Conservation (phyloP, 2,113 vertebrate genomes). For the Anguilla japonica region DNA sequence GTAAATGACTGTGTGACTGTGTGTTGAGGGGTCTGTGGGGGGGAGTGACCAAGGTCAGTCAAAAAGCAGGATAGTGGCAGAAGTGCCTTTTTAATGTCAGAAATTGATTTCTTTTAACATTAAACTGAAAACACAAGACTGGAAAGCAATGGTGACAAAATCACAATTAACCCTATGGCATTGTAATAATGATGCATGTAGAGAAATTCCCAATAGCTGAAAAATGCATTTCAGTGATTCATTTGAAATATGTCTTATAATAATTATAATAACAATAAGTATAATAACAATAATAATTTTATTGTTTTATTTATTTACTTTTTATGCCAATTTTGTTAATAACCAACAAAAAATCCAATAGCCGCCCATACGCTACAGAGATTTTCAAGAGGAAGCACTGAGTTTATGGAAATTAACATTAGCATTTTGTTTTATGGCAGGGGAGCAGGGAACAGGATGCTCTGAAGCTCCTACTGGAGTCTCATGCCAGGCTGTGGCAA, state of each 20-base stretch:
- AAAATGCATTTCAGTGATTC: background rate
- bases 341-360: background rate
- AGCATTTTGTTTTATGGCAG: background rate
- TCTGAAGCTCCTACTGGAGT: background rate
- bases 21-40: background rate
- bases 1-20: background rate
- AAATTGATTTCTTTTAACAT: background rate
- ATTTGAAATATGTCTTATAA: background rate
- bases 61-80: background rate
- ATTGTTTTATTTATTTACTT: no score
- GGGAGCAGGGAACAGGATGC: background rate
- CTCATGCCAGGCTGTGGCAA: constrained; percentile 3
- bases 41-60: background rate
- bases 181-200: background rate
- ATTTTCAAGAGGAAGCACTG: background rate
- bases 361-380: background rate
- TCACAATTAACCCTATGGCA: background rate
- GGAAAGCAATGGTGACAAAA: background rate
- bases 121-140: background rate
- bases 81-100: background rate
- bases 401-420: background rate
- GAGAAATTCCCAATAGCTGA: background rate
- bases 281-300: background rate
- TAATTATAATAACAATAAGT: no score
- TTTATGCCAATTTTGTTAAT: background rate